Evolutionary conservation across 2,797 vertebrate species (phyloP), one percentile per base, ranked within the genome.

Genomic region (Tenualosa thibaudeaui): DNA sequence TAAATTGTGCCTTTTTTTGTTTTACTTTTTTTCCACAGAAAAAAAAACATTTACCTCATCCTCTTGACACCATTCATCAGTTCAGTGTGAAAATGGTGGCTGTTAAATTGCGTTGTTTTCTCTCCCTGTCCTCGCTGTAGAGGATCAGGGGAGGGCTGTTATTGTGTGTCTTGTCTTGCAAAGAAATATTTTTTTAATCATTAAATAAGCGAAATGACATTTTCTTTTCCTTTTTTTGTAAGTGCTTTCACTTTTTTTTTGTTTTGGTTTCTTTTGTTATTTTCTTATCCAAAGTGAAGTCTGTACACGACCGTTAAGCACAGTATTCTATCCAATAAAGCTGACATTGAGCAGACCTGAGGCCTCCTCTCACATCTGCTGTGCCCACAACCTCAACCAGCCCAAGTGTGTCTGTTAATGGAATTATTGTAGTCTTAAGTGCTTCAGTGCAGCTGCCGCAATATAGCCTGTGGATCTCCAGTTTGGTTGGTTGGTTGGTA

Each of bases 151-250:
- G 90, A 91, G 90, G 91, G 86, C 84, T 90, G 86, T 90, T 93
- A 93, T 87, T 88, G 89, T 93, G 87, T 93, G 92, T 95, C 90
- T 94, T 92, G 93, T 93, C 94, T 93, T 89, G 92, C 94, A 96
- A 94, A 96, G 92, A 96, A 95, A 93, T 96, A 95, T 96, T 96
- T 96, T 96, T 96, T 96, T 96, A 96, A 91, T 95, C 95, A 95
- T 96, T 95, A 95, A 94, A 91, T 89, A 82, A 95, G 89, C 94
- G 92, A 95, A 94, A 91, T 85, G 71, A 92, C 88, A 85, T 91
- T 92, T 90, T 89, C 85, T 86, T 89, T 91, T 88, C 17, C 85
- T 83, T 90, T 86, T 91, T 90, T 84, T 91, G 88, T 91, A 88
- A 89, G 89, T 92, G 89, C 91, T 89, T 88, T 87, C 82, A 92